These are phyloP conservation scores for Pontoporia blainvillei DNA, from an alignment of 2,113 vertebrate species.

Conservation along the genomic window DNA sequence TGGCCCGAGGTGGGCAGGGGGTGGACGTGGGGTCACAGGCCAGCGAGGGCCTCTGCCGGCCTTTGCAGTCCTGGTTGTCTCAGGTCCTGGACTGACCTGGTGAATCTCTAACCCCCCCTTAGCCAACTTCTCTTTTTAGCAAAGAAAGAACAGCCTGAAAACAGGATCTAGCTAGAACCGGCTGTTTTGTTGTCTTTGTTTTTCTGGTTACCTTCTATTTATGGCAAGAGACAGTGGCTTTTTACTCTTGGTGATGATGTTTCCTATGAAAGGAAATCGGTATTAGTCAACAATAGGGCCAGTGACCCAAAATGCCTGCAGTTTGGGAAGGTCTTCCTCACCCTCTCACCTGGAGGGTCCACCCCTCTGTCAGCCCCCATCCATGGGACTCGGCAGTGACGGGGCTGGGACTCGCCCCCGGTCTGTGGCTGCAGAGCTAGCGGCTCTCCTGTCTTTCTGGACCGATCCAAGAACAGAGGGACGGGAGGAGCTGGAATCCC, in stretches of 20 bases:
- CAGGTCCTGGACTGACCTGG: not conserved
- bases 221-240: not conserved
- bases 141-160: not conserved
- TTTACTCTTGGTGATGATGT: not conserved
- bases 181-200: not conserved
- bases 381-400: not conserved
- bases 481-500: not conserved
- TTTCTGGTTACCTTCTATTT: not conserved
- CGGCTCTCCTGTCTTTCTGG: not conserved
- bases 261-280: not conserved
- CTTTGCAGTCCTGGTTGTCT: not conserved
- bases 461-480: not conserved
- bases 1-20: not conserved
- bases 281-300: not conserved
- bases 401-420: not conserved
- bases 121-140: not conserved
- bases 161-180: not conserved
- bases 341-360: not conserved
- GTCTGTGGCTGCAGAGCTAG: not conserved
- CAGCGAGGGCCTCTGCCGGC: not conserved
- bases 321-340: not conserved
- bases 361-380: rapidly evolving
- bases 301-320: not conserved
- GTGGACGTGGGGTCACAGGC: not conserved
- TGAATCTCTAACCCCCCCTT: rapidly evolving